A percentile compares a stretch with the other conserved stretches of the same genome.
Conservation (phyloP, 2,888 invertebrate genomes). For the Tenthredo amoena region DNA sequence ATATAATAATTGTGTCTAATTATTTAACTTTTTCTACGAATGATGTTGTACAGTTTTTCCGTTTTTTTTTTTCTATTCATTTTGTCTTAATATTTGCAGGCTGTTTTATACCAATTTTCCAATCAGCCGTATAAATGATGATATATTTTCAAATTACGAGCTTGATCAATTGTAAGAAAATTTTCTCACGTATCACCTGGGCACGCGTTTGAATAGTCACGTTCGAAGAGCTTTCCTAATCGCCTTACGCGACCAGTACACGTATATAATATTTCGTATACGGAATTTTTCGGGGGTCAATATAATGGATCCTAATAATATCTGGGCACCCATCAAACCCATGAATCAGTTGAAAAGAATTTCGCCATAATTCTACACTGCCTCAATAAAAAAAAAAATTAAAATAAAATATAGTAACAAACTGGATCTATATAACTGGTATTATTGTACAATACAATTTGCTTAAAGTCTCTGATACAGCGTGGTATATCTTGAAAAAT, state of each 20-base stretch:
- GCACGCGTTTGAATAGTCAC: constrained; percentile 1
- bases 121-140: not conserved
- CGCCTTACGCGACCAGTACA: not conserved
- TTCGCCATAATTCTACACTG: not conserved
- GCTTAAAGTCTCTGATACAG: too few relatives aligned
- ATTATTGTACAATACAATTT: not conserved
- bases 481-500: too few relatives aligned
- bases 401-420: not conserved
- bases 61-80: not conserved
- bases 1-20: too few relatives aligned
- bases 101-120: not conserved
- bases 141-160: not conserved
- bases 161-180: not conserved
- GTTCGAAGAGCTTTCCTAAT: constrained; percentile 22
- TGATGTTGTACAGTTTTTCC: not conserved
- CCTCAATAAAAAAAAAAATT: not conserved
- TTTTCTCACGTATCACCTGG: constrained; percentile 34
- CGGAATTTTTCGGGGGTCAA: not conserved
- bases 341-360: not conserved
- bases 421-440: too few relatives aligned
- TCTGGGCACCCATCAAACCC: not conserved
- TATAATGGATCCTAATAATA: not conserved
- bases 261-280: not conserved
- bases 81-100: not conserved
- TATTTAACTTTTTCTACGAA: too few relatives aligned